A percentile compares a stretch with the other conserved stretches of the same genome.
These are phyloP conservation scores for Diaperis boleti DNA, from an alignment of 2,888 invertebrate species.

Conservation along the genomic window DNA sequence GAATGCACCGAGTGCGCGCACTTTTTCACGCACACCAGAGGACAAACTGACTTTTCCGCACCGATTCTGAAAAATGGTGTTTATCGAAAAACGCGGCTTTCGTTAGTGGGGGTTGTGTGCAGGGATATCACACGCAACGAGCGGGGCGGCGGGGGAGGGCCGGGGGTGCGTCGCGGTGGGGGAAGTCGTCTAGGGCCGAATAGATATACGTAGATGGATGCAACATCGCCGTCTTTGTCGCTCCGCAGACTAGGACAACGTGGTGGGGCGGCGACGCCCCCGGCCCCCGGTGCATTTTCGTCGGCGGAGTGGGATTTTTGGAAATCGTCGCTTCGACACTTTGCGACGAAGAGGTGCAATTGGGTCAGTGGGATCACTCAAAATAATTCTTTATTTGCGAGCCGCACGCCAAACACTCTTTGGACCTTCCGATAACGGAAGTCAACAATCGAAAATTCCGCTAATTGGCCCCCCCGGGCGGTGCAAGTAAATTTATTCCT, in stretches of 20 bases:
- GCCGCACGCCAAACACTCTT: no score
- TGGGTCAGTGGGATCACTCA: conserved; percentile 4
- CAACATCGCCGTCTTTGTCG: conserved; percentile 46
- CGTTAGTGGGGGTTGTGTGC: conserved; percentile 62
- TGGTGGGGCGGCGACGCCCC: conserved; percentile 38
- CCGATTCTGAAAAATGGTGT: conserved; percentile 66
- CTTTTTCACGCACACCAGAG: conserved; percentile 62
- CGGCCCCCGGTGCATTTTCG: background rate
- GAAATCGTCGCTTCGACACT: background rate
- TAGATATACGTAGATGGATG: conserved; percentile 47
- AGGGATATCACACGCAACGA: conserved; percentile 60
- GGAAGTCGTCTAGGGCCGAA: conserved; percentile 50
- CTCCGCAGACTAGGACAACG: conserved; percentile 40
- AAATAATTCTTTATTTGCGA: conserved; percentile 52
- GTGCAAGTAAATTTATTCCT: conserved; percentile 54
- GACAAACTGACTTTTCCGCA: conserved; percentile 62
- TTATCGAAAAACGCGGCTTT: conserved; percentile 62
- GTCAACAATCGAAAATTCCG: conserved; percentile 48
- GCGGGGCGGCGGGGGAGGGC: conserved; percentile 58
- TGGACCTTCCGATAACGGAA: no score
- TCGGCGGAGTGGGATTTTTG: conserved; percentile 8
- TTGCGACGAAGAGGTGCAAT: background rate
- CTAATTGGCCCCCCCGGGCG: conserved; percentile 50
- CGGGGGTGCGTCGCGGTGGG: conserved; percentile 54
- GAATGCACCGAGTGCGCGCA: conserved; percentile 59